Evolutionary conservation across 2,888 invertebrate species (phyloP).

Genomic region (Trichopoda pennipes): DNA sequence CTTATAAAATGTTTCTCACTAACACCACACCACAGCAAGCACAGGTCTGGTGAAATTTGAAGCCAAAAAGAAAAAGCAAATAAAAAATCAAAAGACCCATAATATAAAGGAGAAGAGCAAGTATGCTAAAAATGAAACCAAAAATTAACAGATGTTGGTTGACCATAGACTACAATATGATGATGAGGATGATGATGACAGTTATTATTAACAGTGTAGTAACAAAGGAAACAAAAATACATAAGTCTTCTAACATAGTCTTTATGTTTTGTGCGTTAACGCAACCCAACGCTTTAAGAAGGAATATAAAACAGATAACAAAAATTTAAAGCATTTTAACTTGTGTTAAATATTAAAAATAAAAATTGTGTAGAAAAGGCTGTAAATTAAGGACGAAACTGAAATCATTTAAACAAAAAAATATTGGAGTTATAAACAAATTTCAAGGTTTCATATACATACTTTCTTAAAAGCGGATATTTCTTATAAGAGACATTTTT

Average conservation of each 20-base stretch:
- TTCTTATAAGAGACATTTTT: too few relatives aligned
- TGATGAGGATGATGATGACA: conserved; percentile 44
- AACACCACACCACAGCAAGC: conserved; percentile 19
- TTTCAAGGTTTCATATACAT: too few relatives aligned
- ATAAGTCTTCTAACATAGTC: neutral
- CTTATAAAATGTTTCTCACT: neutral
- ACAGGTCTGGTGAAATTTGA: conserved; percentile 6
- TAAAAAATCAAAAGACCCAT: neutral
- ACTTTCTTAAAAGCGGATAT: too few relatives aligned
- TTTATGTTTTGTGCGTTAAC: neutral
- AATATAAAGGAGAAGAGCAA: neutral
- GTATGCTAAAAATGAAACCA: conserved; percentile 4
- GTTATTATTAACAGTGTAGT: conserved; percentile 1
- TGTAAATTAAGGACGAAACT: too few relatives aligned
- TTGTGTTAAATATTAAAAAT: neutral
- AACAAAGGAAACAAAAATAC: neutral
- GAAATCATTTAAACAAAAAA: too few relatives aligned
- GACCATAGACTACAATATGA: conserved; percentile 48
- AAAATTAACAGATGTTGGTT: conserved; percentile 18
- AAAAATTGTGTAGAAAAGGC: neutral
- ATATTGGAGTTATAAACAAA: too few relatives aligned
- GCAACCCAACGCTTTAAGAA: neutral
- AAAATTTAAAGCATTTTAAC: conserved; percentile 28
- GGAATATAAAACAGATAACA: neutral
- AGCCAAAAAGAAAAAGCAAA: neutral